Conservation (phyloP, 2,113 vertebrate species). For the Mustela lutreola region DNA sequence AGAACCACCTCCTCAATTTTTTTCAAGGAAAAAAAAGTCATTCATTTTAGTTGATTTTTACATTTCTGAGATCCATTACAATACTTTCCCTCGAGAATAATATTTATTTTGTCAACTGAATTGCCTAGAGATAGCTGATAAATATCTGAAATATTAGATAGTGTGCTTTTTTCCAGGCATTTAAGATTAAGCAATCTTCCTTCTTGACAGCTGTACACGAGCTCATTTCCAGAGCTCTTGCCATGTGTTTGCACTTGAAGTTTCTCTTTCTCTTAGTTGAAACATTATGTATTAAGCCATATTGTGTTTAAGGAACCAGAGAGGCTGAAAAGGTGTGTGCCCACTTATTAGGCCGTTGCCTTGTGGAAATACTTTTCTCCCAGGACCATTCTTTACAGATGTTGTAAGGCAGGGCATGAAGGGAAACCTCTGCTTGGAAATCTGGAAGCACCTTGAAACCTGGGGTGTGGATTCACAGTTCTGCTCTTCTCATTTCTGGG, state of each 20-base stretch:
- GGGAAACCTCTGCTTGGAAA: background rate
- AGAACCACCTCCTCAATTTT: background rate
- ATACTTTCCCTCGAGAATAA: background rate
- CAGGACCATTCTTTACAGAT: background rate
- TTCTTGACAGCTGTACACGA: background rate
- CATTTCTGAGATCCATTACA: background rate
- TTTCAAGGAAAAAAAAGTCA: background rate
- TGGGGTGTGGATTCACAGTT: background rate
- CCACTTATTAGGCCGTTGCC: background rate
- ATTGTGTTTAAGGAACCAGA: background rate
- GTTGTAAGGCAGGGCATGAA: background rate
- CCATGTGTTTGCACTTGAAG: background rate
- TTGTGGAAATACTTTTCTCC: background rate
- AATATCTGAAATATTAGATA: slow-evolving; percentile 33
- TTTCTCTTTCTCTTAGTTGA: slow-evolving; percentile 25
- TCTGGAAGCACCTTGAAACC: background rate
- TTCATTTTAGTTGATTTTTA: background rate
- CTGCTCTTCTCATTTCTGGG: background rate
- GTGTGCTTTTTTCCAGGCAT: background rate
- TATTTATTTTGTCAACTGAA: background rate
- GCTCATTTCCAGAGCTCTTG: slow-evolving; percentile 10
- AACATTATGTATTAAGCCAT: background rate
- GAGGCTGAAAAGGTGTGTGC: background rate
- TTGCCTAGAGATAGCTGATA: background rate
- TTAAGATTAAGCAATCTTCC: slow-evolving; percentile 37